Conservation (phyloP, 2,113 vertebrate species). For the Lamprotornis superbus region DNA sequence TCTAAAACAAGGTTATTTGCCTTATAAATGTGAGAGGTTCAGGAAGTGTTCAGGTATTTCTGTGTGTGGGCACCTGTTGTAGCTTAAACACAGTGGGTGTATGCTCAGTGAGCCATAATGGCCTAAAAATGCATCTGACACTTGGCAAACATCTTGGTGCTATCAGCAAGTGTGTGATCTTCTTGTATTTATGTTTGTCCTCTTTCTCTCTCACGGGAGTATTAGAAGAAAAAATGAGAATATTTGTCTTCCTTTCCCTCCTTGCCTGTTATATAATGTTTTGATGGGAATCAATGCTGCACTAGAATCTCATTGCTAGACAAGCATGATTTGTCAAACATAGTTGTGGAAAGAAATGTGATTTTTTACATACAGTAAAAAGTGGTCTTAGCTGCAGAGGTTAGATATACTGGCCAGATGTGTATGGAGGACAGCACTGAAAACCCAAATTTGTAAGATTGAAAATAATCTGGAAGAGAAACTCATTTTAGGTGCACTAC, state of each 20-base stretch:
- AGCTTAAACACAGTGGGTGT: not conserved
- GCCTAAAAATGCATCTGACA: not conserved
- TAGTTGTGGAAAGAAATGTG: accelerated
- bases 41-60: not conserved
- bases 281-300: not conserved
- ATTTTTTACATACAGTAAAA: not conserved
- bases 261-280: not conserved
- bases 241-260: not conserved
- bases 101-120: not conserved
- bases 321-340: not conserved
- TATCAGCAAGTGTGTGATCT: not conserved
- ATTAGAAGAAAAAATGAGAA: not conserved
- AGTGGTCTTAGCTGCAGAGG: not conserved
- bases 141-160: not conserved
- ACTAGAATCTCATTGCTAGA: not conserved
- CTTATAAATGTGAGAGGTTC: not conserved
- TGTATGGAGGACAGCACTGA: not conserved
- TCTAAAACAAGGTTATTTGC: not conserved
- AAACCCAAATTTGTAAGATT: not conserved
- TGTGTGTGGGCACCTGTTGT: not conserved
- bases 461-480: not conserved
- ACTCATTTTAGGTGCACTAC: not conserved
- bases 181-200: not conserved
- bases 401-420: not conserved
- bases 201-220: not conserved